These are phyloP conservation scores for Anseranas semipalmata DNA, from an alignment of 2,113 vertebrate genomes.

Conservation along the genomic window DNA sequence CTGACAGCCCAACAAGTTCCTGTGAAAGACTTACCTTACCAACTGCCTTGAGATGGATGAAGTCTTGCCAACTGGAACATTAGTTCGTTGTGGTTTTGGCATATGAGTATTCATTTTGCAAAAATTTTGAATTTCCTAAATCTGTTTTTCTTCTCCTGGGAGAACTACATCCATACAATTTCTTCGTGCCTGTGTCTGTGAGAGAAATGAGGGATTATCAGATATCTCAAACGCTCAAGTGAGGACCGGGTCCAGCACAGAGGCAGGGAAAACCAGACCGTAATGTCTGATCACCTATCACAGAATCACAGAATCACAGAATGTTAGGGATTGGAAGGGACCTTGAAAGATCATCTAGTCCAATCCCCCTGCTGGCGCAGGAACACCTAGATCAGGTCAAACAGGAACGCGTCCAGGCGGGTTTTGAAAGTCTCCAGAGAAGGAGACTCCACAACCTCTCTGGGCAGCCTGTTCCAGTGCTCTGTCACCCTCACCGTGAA, in stretches of 20 bases:
- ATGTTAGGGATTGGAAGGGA: too few species aligned
- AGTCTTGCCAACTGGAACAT: background rate
- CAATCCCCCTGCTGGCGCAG: too few species aligned
- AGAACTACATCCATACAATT: background rate
- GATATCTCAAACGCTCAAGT: background rate
- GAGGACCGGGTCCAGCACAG: background rate
- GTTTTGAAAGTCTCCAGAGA: too few species aligned
- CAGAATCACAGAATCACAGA: too few species aligned
- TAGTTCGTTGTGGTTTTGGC: background rate
- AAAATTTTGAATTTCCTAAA: background rate
- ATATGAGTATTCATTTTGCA: background rate
- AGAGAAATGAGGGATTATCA: background rate
- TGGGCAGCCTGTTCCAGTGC: too few species aligned
- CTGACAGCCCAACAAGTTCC: background rate
- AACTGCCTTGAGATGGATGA: background rate
- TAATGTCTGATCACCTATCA: rapidly evolving
- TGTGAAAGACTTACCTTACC: background rate
- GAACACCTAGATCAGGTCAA: too few species aligned
- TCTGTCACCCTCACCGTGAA: too few species aligned
- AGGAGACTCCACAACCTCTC: too few species aligned
- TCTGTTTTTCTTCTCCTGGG: background rate
- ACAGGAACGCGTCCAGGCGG: too few species aligned
- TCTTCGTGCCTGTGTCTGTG: background rate
- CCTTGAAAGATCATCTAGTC: too few species aligned
- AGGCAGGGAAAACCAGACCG: background rate